Conservation (phyloP, 2,888 invertebrate species). For the Lapara coniferarum region DNA sequence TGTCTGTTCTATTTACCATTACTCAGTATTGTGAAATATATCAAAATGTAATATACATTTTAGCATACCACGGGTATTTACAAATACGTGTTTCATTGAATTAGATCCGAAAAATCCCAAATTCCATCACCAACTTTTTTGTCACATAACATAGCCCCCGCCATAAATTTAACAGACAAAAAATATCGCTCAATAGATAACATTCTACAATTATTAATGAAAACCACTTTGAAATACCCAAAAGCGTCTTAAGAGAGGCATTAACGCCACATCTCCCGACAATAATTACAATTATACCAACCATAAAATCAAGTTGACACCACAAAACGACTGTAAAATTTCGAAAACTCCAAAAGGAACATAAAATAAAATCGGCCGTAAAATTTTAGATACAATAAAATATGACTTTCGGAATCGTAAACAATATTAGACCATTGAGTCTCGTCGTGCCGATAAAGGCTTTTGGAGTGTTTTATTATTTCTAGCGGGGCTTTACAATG, state of each 20-base stretch:
- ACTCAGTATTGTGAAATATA: too few relatives aligned
- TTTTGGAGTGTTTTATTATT: slow-evolving; percentile 68
- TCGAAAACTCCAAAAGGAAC: slow-evolving; percentile 45
- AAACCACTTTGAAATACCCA: slow-evolving; percentile 28
- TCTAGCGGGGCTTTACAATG: slow-evolving; percentile 65
- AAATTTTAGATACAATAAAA: slow-evolving; percentile 69
- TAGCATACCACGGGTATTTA: neutral
- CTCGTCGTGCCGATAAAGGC: slow-evolving; percentile 50
- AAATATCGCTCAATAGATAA: slow-evolving; percentile 3
- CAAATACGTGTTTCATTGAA: neutral
- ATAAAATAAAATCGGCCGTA: slow-evolving; percentile 67
- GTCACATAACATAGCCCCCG: neutral
- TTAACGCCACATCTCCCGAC: slow-evolving; percentile 52
- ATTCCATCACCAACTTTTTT: neutral
- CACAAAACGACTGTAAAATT: slow-evolving; percentile 56
- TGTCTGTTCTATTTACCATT: too few relatives aligned
- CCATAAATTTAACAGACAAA: neutral
- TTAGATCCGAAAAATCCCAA: neutral
- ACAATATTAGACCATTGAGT: slow-evolving; percentile 50
- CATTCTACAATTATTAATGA: slow-evolving; percentile 22
- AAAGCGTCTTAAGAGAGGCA: slow-evolving; percentile 51
- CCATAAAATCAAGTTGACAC: slow-evolving; percentile 71
- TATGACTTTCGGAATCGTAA: slow-evolving; percentile 70
- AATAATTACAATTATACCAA: slow-evolving; percentile 59
- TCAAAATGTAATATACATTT: neutral